phyloP scores from a whole-genome alignment of 2,888 invertebrate species.

The Bimastos eiseni region DNA sequence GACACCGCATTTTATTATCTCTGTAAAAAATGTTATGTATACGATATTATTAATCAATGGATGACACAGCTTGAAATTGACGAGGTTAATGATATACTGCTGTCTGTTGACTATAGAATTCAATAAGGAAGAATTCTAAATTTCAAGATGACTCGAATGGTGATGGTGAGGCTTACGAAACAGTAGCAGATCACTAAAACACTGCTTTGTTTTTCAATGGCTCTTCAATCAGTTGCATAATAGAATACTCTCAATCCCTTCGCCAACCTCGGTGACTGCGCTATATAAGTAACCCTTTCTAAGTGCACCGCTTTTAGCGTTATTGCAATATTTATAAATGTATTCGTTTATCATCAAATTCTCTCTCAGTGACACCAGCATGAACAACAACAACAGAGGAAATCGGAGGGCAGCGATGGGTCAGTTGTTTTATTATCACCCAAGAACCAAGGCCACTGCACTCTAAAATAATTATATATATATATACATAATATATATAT shows the following conservation, averaged over 20 bases:
- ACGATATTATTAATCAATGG: neutral
- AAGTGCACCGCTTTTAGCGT: neutral
- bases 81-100: no score
- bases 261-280: neutral
- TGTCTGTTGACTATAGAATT: no score
- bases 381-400: neutral
- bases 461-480: no score
- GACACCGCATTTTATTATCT: neutral
- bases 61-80: no score
- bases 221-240: neutral
- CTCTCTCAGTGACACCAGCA: neutral
- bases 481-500: no score
- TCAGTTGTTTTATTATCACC: neutral
- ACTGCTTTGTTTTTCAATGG: neutral
- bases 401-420: no score
- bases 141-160: neutral
- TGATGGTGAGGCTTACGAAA: neutral
- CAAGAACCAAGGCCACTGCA: neutral
- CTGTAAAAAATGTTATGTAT: neutral
- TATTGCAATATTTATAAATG: neutral
- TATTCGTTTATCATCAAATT: neutral
- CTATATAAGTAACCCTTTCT: neutral
- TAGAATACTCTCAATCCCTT: neutral
- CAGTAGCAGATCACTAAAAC: no score
- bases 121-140: no score